A percentile compares a stretch with the other conserved stretches of the same genome.
phyloP scores from a whole-genome alignment of 2,888 invertebrate species.

The Alentia gelatinosa region DNA sequence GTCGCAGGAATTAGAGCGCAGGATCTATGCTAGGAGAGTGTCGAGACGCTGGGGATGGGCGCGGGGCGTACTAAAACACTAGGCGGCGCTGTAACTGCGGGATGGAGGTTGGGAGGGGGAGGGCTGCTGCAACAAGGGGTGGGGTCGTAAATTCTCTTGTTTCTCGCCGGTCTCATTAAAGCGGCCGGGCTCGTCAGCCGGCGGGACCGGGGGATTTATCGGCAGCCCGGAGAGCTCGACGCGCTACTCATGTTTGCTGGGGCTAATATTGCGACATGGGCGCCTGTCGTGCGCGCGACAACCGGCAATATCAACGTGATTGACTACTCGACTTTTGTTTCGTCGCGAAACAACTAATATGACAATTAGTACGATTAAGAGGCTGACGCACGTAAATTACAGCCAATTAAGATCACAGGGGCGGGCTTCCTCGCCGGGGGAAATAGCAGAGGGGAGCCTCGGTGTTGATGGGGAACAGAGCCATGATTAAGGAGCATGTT shows the following conservation, averaged over 20 bases:
- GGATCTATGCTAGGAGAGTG: no score
- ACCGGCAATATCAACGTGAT: conserved; percentile 30
- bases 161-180: conserved; percentile 39
- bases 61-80: no score
- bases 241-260: neutral
- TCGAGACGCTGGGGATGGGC: no score
- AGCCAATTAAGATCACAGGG: conserved; percentile 28
- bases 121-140: neutral
- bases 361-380: conserved; percentile 50
- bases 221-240: no score
- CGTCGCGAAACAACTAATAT: conserved; percentile 53
- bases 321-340: conserved; percentile 49
- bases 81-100: no score
- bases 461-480: no score
- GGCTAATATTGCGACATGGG: conserved; percentile 43
- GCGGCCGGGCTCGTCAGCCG: no score
- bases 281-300: neutral
- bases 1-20: no score
- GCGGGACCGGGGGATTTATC: no score
- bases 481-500: no score
- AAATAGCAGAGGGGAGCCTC: neutral
- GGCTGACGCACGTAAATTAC: conserved; percentile 27
- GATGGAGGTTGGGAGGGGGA: neutral
- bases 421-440: neutral
- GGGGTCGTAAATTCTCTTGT: conserved; percentile 34